phyloP scores from a whole-genome alignment of 2,797 vertebrate genomes.

The Chelon auratus region DNA sequence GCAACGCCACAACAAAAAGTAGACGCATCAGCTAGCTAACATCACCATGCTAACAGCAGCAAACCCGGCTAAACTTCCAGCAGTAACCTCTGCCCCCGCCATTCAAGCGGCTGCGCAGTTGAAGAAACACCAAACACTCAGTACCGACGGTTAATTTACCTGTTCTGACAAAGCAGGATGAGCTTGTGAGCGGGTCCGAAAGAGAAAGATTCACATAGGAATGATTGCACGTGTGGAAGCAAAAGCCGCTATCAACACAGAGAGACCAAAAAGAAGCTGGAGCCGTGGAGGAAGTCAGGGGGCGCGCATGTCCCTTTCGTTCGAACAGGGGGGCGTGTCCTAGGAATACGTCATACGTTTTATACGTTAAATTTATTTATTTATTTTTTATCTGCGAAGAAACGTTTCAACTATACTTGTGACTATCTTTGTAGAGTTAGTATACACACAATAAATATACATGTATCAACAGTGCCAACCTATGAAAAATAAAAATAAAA shows the following conservation, averaged over 20 bases:
- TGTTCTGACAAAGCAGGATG: constrained; percentile 51
- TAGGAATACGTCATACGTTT: background rate
- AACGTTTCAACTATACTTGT: background rate
- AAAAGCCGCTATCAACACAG: constrained; percentile 82
- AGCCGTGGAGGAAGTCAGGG: constrained; percentile 72
- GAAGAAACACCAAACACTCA: background rate
- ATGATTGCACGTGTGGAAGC: constrained; percentile 80
- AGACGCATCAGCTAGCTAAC: constrained; percentile 71
- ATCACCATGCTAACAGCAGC: constrained; percentile 67
- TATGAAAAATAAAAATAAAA: no score
- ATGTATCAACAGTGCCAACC: no score
- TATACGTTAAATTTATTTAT: background rate
- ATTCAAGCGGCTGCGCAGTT: constrained; percentile 29
- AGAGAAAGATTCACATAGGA: constrained; percentile 70
- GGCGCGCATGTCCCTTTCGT: constrained; percentile 54
- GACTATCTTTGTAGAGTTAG: no score
- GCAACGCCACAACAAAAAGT: constrained; percentile 81
- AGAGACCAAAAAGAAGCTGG: constrained; percentile 50
- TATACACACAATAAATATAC: no score
- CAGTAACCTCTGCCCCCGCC: constrained; percentile 49
- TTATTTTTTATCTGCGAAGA: background rate
- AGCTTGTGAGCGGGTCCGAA: constrained; percentile 25
- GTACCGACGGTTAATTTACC: constrained; percentile 30
- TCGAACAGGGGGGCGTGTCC: constrained; percentile 45
- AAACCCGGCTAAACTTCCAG: constrained; percentile 79